phyloP scores from a whole-genome alignment of 2,113 vertebrate genomes.

The Pluvianellus socialis region DNA sequence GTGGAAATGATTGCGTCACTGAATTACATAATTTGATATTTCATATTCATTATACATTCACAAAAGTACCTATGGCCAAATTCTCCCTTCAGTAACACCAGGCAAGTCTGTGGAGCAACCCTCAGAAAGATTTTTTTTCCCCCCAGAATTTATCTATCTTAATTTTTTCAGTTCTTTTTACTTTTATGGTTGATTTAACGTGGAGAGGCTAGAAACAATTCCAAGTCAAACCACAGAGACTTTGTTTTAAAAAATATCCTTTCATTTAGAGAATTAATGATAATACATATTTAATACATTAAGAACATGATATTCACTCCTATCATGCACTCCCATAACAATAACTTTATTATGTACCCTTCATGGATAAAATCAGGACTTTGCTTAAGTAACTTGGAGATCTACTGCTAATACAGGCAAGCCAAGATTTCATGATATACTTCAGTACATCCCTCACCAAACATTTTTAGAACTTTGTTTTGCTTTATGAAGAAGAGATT shows the following conservation, averaged over 20 bases:
- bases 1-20: background rate
- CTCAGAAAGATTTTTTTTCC: background rate
- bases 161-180: background rate
- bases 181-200: background rate
- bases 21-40: slow-evolving; percentile 5
- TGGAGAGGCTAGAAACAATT: background rate
- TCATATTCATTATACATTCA: background rate
- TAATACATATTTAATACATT: background rate
- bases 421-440: background rate
- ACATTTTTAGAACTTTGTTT: background rate
- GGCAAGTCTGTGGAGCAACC: background rate
- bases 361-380: background rate
- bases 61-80: background rate
- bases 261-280: background rate
- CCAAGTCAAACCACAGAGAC: background rate
- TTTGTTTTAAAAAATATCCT: background rate
- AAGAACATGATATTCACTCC: background rate
- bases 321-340: background rate
- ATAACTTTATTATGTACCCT: background rate
- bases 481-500: background rate
- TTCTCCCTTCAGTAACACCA: background rate
- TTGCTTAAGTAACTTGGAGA: background rate
- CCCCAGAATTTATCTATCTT: too few relatives aligned
- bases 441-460: background rate
- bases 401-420: background rate